A percentile compares a stretch with the other conserved stretches of the same genome.
These are phyloP conservation scores for Cynaeus angustus DNA, from an alignment of 2,888 invertebrate genomes.

Conservation along the genomic window DNA sequence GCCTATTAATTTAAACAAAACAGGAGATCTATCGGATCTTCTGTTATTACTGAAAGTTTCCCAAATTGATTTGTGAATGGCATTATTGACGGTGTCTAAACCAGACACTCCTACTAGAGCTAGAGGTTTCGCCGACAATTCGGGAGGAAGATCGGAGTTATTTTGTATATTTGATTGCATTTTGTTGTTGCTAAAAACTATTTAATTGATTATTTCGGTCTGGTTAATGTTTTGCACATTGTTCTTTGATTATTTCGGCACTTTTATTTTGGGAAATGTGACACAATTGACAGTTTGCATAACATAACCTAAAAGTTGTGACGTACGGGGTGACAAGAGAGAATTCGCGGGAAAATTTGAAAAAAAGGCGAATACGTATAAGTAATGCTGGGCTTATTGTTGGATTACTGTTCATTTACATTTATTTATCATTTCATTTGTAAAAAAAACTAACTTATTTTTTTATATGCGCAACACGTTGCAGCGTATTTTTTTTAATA, in stretches of 20 bases:
- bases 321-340: too few relatives aligned
- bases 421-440: too few relatives aligned
- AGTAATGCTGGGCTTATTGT: too few relatives aligned
- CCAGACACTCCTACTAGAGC: constrained; percentile 93
- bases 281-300: constrained; percentile 1
- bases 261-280: constrained; percentile 1
- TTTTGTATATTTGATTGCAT: constrained; percentile 56
- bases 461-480: too few relatives aligned
- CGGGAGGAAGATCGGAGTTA: constrained; percentile 80
- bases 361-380: too few relatives aligned
- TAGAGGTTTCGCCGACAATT: constrained; percentile 88
- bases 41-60: constrained; percentile 91
- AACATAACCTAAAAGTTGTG: constrained; percentile 1
- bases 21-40: constrained; percentile 85
- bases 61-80: constrained; percentile 94
- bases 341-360: too few relatives aligned
- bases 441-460: too few relatives aligned
- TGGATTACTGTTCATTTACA: too few relatives aligned
- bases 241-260: background rate
- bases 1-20: constrained; percentile 87
- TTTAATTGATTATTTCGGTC: background rate
- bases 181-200: background rate
- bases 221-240: background rate
- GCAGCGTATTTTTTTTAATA: too few relatives aligned
- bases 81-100: constrained; percentile 87